These are phyloP conservation scores for Aspidiotus destructor DNA, from an alignment of 2,888 invertebrate genomes.

Conservation along the genomic window DNA sequence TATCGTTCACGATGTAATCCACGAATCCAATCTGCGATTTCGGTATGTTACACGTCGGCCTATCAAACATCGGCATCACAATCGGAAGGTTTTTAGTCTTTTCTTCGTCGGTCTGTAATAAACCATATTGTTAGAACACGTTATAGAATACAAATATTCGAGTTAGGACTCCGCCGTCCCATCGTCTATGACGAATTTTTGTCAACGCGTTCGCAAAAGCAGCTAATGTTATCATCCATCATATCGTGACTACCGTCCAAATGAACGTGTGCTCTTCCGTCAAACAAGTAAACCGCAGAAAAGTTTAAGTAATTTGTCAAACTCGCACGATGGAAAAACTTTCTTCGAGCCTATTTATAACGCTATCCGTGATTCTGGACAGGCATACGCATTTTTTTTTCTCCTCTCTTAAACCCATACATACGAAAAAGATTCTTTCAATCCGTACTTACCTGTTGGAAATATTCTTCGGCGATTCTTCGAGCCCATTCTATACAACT, in stretches of 20 bases:
- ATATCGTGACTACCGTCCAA: too few relatives aligned
- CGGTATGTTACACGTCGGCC: conserved; percentile 87
- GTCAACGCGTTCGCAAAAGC: too few relatives aligned
- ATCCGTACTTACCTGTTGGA: conserved; percentile 55
- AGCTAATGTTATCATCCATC: too few relatives aligned
- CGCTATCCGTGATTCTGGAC: not conserved
- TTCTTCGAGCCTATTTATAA: not conserved
- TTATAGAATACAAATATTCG: too few relatives aligned
- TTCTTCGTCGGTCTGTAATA: conserved; percentile 84
- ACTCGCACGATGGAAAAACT: not conserved
- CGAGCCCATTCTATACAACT: conserved; percentile 87
- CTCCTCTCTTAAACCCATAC: not conserved
- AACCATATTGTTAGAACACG: too few relatives aligned
- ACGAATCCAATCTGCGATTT: conserved; percentile 96
- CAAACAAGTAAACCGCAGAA: not conserved
- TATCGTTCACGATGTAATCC: conserved; percentile 93
- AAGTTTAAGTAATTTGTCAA: conserved; percentile 1
- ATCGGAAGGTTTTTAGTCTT: conserved; percentile 79
- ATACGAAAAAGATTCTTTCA: not conserved
- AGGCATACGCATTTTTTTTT: not conserved
- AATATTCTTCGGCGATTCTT: conserved; percentile 95
- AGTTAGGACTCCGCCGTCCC: too few relatives aligned
- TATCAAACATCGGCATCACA: conserved; percentile 97
- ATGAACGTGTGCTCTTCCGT: too few relatives aligned
- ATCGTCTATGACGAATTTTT: too few relatives aligned